phyloP scores from a whole-genome alignment of 2,888 invertebrate genomes.

The Diplolepis rosae region DNA sequence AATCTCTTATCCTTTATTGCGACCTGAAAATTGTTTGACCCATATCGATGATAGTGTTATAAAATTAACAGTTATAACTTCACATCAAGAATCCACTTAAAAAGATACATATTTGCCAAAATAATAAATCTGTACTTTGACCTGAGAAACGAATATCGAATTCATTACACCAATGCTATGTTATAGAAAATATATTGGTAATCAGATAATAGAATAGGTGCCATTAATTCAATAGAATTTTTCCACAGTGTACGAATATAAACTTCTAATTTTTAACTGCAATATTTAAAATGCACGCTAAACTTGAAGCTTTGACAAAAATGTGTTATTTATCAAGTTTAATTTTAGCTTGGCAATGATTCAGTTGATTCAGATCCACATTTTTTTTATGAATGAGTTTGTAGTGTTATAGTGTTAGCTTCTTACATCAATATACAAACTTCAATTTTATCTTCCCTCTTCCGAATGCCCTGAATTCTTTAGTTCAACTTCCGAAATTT shows the following conservation, averaged over 20 bases:
- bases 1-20: conserved; percentile 7
- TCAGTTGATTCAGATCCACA: background rate
- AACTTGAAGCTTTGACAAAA: no score
- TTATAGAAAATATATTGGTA: no score
- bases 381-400: background rate
- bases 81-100: background rate
- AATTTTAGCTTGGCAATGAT: background rate
- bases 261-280: no score
- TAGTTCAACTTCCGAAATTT: background rate
- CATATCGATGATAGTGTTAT: conserved; percentile 5
- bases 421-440: background rate
- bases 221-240: background rate
- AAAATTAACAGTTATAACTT: background rate
- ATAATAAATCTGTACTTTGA: no score
- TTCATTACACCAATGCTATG: no score
- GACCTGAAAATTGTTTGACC: background rate
- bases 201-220: no score
- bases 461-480: background rate
- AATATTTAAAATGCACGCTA: no score
- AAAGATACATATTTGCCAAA: no score
- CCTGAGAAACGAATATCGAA: no score
- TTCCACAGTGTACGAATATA: no score
- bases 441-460: background rate
- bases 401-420: no score
- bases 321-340: no score